Percentiles rank a stretch among this genome's conserved stretches.
These are phyloP conservation scores for Xenotilapia leptura DNA, from an alignment of 2,113 vertebrate species.

Conservation along the genomic window DNA sequence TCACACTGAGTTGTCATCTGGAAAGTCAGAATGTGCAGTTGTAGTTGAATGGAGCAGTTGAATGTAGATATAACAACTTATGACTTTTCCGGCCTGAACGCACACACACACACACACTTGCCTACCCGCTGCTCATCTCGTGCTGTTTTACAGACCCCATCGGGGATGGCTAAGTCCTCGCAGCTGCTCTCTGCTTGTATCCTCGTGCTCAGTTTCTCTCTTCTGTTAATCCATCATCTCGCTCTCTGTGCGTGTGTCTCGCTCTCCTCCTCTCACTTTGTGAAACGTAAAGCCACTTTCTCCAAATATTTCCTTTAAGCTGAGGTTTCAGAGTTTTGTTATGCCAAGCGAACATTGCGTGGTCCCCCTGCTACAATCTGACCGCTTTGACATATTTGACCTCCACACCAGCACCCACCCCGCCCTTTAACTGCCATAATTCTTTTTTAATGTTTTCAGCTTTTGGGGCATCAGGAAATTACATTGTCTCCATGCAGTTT, in stretches of 20 bases:
- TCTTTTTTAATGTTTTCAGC: constrained; percentile 33
- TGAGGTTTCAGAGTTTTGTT: constrained; percentile 75
- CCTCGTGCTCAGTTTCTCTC: constrained; percentile 45
- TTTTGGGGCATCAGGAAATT: constrained; percentile 20
- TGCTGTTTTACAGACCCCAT: constrained; percentile 50
- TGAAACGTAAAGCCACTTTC: constrained; percentile 66
- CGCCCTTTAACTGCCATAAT: constrained; percentile 7
- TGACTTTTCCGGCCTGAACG: background rate
- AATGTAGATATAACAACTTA: background rate
- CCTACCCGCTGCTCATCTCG: constrained; percentile 1
- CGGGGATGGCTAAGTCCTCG: constrained; percentile 46
- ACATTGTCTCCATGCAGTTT: background rate
- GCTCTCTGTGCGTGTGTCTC: constrained; percentile 40
- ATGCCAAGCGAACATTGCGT: constrained; percentile 60
- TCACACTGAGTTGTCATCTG: constrained; percentile 4
- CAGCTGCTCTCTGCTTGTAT: constrained; percentile 62
- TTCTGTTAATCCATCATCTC: constrained; percentile 59
- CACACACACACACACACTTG: background rate
- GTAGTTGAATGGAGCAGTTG: background rate
- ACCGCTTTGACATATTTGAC: constrained; percentile 59
- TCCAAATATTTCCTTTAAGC: constrained; percentile 78
- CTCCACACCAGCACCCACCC: constrained; percentile 6
- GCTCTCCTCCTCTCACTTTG: constrained; percentile 33
- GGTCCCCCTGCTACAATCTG: constrained; percentile 65
- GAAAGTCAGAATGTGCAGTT: background rate